Evolutionary conservation across 1,140 invertebrate genomes (phyloP), one percentile per base, ranked within the genome.

Genomic region (Neoseiulus cucumeris): DNA sequence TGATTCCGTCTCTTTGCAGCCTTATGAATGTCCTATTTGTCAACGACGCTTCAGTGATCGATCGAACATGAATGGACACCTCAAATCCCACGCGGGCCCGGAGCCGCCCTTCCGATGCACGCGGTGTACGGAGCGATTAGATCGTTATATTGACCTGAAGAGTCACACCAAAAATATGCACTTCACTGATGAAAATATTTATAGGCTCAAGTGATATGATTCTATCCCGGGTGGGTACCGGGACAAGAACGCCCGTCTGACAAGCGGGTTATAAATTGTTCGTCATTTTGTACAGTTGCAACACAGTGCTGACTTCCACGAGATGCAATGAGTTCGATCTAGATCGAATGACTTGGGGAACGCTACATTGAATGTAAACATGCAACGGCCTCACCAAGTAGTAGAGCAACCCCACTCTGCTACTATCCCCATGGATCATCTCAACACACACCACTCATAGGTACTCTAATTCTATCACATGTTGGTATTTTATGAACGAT

Each of bases 61-160:
- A 25, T 59, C 51, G 22, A 59, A 59, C 22, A 59, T 59, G 51
- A 59, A 59, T 20, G 51, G 51, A 25, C 51, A 59, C 51, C 22
- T 59, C 14, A 59, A 59, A 25, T 59, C 51, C 2, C 51, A 59
- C 22, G 51, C 51, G 4, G 51, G 51, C 17, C 51, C 51, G 6
- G 51, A 59, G 51, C 51, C 25, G 33, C 51, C 51, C 17, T 59
- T 59, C 9, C 51, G 51, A 25, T 59, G 51, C 22, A 59, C 51
- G 51, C 25, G 25, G 51, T 59, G 51, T 20, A 25, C 51, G 14
- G 51, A 59, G 22, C 51, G 51, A 59, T 59, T 59, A 2, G 25
- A 59, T 9, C 51, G 51, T 2, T 59, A 59, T 20, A 59, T 59
- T 5, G 51, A 59, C 22, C 22, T 59, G 22, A 59, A 59, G 51